Base-by-base conservation (phyloP, 2,888 invertebrate genomes). In the Rhorus exstirpatorius region DNA sequence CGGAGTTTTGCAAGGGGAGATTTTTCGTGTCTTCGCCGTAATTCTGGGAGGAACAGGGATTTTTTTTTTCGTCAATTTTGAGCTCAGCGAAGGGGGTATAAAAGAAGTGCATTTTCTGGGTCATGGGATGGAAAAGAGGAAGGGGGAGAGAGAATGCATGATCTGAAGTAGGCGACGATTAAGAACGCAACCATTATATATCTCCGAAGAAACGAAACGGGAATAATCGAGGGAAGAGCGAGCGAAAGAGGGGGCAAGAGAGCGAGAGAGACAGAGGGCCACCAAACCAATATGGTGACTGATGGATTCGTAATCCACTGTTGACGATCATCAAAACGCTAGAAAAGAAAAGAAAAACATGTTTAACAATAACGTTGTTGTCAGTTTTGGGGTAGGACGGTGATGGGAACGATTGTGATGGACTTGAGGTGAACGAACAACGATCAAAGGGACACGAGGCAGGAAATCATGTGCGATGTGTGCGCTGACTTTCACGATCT, bases 401-500 rank as follows among this genome's bases (percentile, higher is more conserved):
- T 88, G 84, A 86, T 89, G 84, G 87, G 84, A 81, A 72, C 80
- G 85, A 87, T 61, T 68, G 90, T 90, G 85, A 90, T 91, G 89
- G 87, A 90, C 88, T 89, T 88, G 78, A 90, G 88, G 86, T 90
- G 87, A 89, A 88, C 83, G 81, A 86, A 79, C 76, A 87, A 85
- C 86, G 76, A 77, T 85, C 77, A 53, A 76, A 79, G 63, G 77
- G 84, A 79, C 86, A 87, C 84, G 85, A 79, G 86, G 81, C 81
- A 85, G 81, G 85, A 82, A 92, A 94, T 93, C 93, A 97, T 97
- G 97, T 98, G 98, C 96, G 98, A 98, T 96, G 97, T 97, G 94
- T 98, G 98, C 95, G 96, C 97, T 93, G 98, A 98, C 94, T 97
- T 98, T 95, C 96, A 97, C 94, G 97, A 97, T 94, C 96, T 98